Percentiles rank a stretch among this genome's conserved stretches.
Evolutionary conservation across 2,888 invertebrate genomes (phyloP).

Genomic region (Nomada ferruginata): DNA sequence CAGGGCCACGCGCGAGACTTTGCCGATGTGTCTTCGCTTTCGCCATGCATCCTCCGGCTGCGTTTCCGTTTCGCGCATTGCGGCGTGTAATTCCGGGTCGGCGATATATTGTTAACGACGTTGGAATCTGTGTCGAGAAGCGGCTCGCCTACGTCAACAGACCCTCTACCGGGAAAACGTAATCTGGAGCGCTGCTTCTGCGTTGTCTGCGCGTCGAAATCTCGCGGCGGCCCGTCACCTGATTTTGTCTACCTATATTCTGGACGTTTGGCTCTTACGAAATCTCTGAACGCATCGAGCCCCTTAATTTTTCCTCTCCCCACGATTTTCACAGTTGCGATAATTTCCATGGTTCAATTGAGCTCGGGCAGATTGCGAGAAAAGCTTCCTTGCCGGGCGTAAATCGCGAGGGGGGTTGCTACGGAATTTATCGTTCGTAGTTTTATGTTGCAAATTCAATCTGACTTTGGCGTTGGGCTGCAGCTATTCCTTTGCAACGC

Average conservation of each 20-base stretch:
- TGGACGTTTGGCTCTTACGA: neutral
- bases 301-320: neutral
- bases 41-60: neutral
- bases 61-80: slow-evolving; percentile 22
- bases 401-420: too few species aligned
- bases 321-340: neutral
- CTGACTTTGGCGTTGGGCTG: slow-evolving; percentile 6
- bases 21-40: neutral
- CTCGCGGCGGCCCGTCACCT: slow-evolving; percentile 10
- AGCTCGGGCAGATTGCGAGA: too few species aligned
- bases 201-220: slow-evolving; percentile 35
- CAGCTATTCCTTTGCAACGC: neutral
- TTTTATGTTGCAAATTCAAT: neutral
- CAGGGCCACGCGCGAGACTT: neutral
- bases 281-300: neutral
- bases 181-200: slow-evolving; percentile 47
- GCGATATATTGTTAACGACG: slow-evolving; percentile 59
- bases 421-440: too few species aligned
- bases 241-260: neutral
- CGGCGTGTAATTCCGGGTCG: slow-evolving; percentile 46
- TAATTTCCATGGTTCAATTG: neutral
- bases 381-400: too few species aligned
- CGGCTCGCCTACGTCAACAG: slow-evolving; percentile 39
- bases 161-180: slow-evolving; percentile 16
- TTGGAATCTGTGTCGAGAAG: slow-evolving; percentile 48